Conservation (phyloP, 2,797 vertebrate species). For the Paedocypris micromegethes region DNA sequence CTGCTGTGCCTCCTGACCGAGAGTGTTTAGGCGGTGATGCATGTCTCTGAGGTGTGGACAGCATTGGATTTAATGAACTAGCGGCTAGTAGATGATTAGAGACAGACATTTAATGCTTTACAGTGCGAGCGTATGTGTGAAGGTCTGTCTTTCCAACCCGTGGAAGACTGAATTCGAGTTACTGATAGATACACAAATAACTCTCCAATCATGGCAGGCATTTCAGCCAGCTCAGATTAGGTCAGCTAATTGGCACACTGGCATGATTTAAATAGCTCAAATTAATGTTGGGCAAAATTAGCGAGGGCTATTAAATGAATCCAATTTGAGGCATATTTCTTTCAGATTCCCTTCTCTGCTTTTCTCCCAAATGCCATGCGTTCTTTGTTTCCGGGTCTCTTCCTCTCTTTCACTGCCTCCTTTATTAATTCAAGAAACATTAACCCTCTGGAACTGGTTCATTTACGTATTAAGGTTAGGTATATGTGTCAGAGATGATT, state of each 20-base stretch:
- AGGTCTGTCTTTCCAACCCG: constrained; percentile 18
- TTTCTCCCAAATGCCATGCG: constrained; percentile 10
- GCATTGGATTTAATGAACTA: constrained; percentile 32
- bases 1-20: constrained; percentile 18
- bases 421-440: constrained; percentile 8
- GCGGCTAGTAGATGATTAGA: constrained; percentile 20
- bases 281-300: constrained; percentile 48
- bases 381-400: background rate
- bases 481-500: constrained; percentile 23
- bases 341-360: background rate
- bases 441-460: constrained; percentile 4
- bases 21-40: constrained; percentile 34
- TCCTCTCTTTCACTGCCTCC: background rate
- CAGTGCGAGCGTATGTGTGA: constrained; percentile 1
- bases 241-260: constrained; percentile 46
- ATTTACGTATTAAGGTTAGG: constrained; percentile 28
- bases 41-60: constrained; percentile 9
- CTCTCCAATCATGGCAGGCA: constrained; percentile 27
- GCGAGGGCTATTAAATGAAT: constrained; percentile 39
- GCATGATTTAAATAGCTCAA: constrained; percentile 50
- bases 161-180: constrained; percentile 40
- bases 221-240: constrained; percentile 39
- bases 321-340: constrained; percentile 42
- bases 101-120: constrained; percentile 17
- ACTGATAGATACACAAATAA: constrained; percentile 46